A percentile compares a stretch with the other conserved stretches of the same genome.
Evolutionary conservation across 2,888 invertebrate genomes (phyloP).

Genomic region (Lampropteryx suffumata): DNA sequence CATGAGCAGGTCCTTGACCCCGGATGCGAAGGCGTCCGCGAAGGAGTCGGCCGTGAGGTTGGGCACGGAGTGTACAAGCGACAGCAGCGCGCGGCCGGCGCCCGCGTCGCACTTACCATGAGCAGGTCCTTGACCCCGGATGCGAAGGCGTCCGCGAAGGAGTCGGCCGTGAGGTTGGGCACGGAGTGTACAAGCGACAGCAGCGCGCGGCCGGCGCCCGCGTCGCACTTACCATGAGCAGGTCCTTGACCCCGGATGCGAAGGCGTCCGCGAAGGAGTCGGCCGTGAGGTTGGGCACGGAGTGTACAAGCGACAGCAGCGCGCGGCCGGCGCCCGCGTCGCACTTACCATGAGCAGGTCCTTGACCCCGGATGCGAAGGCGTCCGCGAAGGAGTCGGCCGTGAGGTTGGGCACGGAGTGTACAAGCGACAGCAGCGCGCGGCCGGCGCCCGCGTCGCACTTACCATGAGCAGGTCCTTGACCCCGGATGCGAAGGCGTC

Average conservation of each 20-base stretch:
- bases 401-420: constrained; percentile 92
- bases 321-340: too few relatives aligned
- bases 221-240: constrained; percentile 89
- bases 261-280: constrained; percentile 95
- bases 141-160: not conserved
- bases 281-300: constrained; percentile 87
- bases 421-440: constrained; percentile 80
- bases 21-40: constrained; percentile 89
- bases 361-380: constrained; percentile 97
- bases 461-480: constrained; percentile 86
- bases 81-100: constrained; percentile 95
- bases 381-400: constrained; percentile 88
- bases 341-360: constrained; percentile 83
- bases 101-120: constrained; percentile 93
- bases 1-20: not conserved
- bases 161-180: not conserved
- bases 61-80: constrained; percentile 96
- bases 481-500: constrained; percentile 98
- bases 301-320: too few relatives aligned
- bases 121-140: constrained; percentile 52
- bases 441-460: not conserved
- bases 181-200: not conserved
- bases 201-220: not conserved
- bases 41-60: constrained; percentile 86
- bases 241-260: constrained; percentile 97